Evolutionary conservation across 2,113 vertebrate genomes (phyloP).

Genomic region (Acrocephalus kingi): DNA sequence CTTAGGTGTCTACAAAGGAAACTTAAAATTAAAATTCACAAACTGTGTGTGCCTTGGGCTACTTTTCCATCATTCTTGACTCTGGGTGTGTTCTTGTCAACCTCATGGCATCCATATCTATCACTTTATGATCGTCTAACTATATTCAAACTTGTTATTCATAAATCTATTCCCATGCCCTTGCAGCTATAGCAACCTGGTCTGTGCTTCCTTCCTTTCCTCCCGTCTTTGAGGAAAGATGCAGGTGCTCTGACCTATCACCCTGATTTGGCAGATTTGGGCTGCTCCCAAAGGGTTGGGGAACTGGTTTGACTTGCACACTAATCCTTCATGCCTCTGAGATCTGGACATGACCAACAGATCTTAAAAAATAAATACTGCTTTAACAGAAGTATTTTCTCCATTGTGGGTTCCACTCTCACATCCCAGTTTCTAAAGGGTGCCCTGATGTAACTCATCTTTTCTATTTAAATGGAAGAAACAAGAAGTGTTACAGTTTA

Average conservation of each 20-base stretch:
- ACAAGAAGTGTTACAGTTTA: background rate
- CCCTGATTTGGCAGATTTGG: background rate
- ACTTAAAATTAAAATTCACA: background rate
- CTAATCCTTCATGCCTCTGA: background rate
- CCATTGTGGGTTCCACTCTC: background rate
- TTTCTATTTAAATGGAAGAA: background rate
- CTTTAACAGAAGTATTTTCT: background rate
- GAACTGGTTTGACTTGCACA: background rate
- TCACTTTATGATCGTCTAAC: background rate
- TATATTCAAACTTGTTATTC: background rate
- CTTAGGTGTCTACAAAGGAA: background rate
- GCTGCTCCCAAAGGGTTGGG: background rate
- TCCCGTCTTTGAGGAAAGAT: background rate
- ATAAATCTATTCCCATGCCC: background rate
- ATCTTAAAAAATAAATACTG: background rate
- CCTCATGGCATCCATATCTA: background rate
- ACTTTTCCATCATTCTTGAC: background rate
- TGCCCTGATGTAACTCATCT: background rate
- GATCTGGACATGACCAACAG: background rate
- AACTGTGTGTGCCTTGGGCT: background rate
- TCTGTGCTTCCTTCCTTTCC: background rate
- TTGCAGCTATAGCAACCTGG: background rate
- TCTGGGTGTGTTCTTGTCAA: background rate
- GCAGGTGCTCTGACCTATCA: background rate
- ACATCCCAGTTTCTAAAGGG: background rate